phyloP scores from a whole-genome alignment of 2,113 vertebrate genomes.

The Chloebia gouldiae region DNA sequence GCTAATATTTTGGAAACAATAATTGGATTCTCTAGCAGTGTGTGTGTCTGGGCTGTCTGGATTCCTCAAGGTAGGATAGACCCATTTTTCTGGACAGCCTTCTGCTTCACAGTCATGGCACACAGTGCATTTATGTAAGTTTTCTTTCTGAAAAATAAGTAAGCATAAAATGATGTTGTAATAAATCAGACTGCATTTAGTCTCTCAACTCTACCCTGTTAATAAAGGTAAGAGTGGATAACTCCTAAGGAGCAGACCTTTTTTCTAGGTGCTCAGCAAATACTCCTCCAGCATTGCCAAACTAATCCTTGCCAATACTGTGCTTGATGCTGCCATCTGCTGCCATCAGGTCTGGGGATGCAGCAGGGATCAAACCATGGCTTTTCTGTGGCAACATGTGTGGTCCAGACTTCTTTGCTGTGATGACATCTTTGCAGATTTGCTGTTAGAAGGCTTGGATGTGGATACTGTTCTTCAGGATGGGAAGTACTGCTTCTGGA shows the following conservation, averaged over 20 bases:
- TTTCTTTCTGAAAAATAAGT: background rate
- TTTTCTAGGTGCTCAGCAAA: background rate
- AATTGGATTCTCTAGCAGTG: background rate
- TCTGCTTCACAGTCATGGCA: background rate
- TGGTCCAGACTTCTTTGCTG: background rate
- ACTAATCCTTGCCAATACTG: background rate
- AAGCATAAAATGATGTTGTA: background rate
- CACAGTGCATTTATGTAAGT: background rate
- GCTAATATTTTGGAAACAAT: background rate
- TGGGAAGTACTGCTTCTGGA: background rate
- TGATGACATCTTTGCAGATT: background rate
- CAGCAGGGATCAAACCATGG: background rate
- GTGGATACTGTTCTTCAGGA: background rate
- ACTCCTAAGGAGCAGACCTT: background rate
- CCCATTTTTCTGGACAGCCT: background rate
- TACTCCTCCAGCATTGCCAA: background rate
- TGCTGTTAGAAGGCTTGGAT: background rate
- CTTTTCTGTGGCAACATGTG: background rate
- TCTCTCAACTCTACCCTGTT: background rate
- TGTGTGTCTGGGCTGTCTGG: background rate
- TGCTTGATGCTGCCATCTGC: slow-evolving; percentile 8
- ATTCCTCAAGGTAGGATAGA: background rate
- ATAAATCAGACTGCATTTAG: background rate
- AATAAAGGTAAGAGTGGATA: background rate
- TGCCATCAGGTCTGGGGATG: background rate